Evolutionary conservation across 2,797 vertebrate species (phyloP).

Genomic region (Sphaeramia orbicularis): DNA sequence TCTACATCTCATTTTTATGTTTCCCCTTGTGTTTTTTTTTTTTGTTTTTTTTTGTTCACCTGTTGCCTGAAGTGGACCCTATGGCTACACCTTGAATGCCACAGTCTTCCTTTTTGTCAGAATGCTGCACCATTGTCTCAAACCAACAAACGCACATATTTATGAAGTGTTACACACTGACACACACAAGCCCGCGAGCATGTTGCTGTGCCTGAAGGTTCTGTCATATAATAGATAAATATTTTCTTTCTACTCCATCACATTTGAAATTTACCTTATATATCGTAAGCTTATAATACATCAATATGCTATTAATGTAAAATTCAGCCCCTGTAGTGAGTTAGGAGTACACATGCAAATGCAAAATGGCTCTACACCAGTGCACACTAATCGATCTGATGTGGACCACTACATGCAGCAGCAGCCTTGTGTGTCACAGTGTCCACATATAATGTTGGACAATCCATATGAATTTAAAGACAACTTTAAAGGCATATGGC

Average conservation of each 20-base stretch:
- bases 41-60: conserved; percentile 12
- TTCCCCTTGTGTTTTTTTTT: not conserved
- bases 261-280: not conserved
- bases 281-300: not conserved
- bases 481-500: conserved; percentile 29
- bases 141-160: not conserved
- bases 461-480: conserved; percentile 35
- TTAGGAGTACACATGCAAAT: not conserved
- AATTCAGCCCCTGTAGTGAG: no score
- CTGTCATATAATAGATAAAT: not conserved
- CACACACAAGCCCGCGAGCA: conserved; percentile 3
- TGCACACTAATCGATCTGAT: conserved; percentile 4
- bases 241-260: conserved; percentile 3
- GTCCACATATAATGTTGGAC: conserved; percentile 8
- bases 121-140: conserved; percentile 1
- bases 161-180: conserved; percentile 4
- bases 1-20: conserved; percentile 8
- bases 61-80: conserved; percentile 18
- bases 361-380: not conserved
- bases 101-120: conserved; percentile 8
- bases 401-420: conserved; percentile 7
- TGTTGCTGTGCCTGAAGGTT: conserved; percentile 19
- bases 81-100: conserved; percentile 4
- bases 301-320: no score
- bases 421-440: conserved; percentile 12